A percentile compares a stretch with the other conserved stretches of the same genome.
Evolutionary conservation across 2,797 vertebrate species (phyloP).

Genomic region (Poecilia wingei): DNA sequence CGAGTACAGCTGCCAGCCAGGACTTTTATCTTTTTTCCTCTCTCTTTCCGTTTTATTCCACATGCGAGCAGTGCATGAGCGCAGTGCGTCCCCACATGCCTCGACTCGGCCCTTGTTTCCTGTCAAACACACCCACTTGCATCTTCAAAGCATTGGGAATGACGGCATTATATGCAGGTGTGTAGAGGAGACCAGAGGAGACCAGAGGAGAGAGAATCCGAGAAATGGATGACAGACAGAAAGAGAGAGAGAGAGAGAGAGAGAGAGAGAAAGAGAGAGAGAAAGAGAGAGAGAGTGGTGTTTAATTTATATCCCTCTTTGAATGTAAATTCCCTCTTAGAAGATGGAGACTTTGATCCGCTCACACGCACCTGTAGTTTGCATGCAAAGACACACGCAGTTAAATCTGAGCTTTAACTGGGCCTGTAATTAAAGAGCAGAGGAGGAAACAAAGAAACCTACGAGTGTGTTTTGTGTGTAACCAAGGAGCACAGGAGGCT

Average conservation of each 20-base stretch:
- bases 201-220: slow-evolving; percentile 18
- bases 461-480: slow-evolving; percentile 36
- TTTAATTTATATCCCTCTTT: slow-evolving; percentile 75
- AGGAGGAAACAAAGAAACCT: slow-evolving; percentile 55
- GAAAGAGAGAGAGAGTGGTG: slow-evolving; percentile 25
- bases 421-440: slow-evolving; percentile 73
- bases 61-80: slow-evolving; percentile 23
- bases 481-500: slow-evolving; percentile 26
- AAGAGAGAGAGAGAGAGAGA: slow-evolving; percentile 4
- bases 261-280: slow-evolving; percentile 3
- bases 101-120: slow-evolving; percentile 68
- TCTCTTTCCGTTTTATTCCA: slow-evolving; percentile 25
- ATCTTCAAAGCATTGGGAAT: slow-evolving; percentile 73
- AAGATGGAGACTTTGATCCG: slow-evolving; percentile 71
- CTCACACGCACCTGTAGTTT: slow-evolving; percentile 75
- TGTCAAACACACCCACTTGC: slow-evolving; percentile 74
- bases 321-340: slow-evolving; percentile 73
- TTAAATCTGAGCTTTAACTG: slow-evolving; percentile 61
- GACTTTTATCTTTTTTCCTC: slow-evolving; percentile 19
- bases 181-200: slow-evolving; percentile 44
- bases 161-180: slow-evolving; percentile 72
- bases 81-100: slow-evolving; percentile 64
- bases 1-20: slow-evolving; percentile 26
- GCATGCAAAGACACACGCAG: slow-evolving; percentile 56
- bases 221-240: slow-evolving; percentile 60